Percentiles rank a stretch among this genome's conserved stretches.
These are phyloP conservation scores for Chymomyza procnemis DNA, from an alignment of 2,888 invertebrate genomes.

Conservation along the genomic window DNA sequence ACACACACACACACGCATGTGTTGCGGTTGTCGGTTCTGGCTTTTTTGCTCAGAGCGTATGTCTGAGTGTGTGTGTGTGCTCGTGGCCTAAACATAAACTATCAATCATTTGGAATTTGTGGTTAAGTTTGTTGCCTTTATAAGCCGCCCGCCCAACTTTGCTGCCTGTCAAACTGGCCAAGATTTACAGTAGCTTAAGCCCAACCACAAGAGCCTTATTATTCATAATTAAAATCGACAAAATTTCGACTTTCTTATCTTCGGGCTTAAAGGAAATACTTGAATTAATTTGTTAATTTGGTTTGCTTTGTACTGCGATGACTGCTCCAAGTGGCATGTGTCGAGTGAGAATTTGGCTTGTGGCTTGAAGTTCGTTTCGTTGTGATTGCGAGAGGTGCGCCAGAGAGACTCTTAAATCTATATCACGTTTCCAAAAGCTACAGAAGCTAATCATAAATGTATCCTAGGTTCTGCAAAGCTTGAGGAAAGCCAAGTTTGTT, in stretches of 20 bases:
- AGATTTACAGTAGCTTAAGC: not conserved
- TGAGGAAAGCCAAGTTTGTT: too few relatives aligned
- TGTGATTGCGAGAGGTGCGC: too few relatives aligned
- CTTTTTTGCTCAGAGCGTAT: not conserved
- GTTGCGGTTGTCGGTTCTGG: constrained; percentile 18
- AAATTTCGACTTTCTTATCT: constrained; percentile 20
- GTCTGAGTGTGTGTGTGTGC: not conserved
- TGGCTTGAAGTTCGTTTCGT: constrained; percentile 12
- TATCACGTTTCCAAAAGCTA: too few relatives aligned
- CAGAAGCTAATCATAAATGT: too few relatives aligned
- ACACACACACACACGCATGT: not conserved
- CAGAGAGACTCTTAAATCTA: too few relatives aligned
- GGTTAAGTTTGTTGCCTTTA: constrained; percentile 11
- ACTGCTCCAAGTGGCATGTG: not conserved
- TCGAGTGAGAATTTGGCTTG: constrained; percentile 37
- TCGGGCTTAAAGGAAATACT: constrained; percentile 14
- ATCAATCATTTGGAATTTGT: constrained; percentile 59
- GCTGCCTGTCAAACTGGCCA: not conserved
- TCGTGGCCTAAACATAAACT: constrained; percentile 36
- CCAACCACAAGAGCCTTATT: constrained; percentile 30
- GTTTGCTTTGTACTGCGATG: not conserved
- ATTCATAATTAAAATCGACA: constrained; percentile 67
- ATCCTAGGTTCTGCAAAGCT: too few relatives aligned
- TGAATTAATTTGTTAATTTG: constrained; percentile 56
- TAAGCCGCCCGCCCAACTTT: not conserved